Percentiles rank a stretch among this genome's conserved stretches.
These are phyloP conservation scores for Microdon myrmicae DNA, from an alignment of 2,888 invertebrate species.

Conservation along the genomic window DNA sequence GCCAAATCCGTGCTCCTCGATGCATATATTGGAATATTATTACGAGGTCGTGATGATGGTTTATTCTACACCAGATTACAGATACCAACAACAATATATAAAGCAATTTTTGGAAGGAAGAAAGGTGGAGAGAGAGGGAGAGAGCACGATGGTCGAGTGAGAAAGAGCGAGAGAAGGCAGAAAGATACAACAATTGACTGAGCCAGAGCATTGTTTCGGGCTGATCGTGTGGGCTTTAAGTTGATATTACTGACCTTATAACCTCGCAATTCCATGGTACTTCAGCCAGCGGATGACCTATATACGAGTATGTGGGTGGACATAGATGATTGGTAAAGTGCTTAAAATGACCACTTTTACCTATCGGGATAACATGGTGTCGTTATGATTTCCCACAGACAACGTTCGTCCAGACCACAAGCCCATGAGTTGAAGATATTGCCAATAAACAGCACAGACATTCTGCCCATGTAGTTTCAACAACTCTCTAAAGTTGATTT, in stretches of 20 bases:
- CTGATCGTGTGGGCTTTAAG: conserved; percentile 38
- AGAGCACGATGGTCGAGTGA: conserved; percentile 28
- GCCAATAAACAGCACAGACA: too few species aligned
- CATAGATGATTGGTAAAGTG: too few species aligned
- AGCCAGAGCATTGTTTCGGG: conserved; percentile 16
- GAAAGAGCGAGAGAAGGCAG: too few species aligned
- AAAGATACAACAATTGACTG: conserved; percentile 29
- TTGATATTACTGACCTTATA: conserved; percentile 42
- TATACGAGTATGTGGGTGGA: conserved; percentile 20
- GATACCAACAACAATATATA: conserved; percentile 39
- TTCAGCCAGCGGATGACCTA: conserved; percentile 36
- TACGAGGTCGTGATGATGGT: conserved; percentile 52
- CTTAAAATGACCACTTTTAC: too few species aligned
- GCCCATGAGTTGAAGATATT: too few species aligned
- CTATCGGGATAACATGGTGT: background rate
- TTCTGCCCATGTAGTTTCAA: too few species aligned
- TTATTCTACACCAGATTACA: conserved; percentile 27
- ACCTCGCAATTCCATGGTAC: conserved; percentile 34
- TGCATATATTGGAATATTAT: conserved; percentile 50
- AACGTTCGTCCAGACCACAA: too few species aligned
- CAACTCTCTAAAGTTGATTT: too few species aligned
- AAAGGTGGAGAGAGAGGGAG: too few species aligned
- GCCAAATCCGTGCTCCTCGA: conserved; percentile 11
- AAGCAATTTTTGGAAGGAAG: conserved; percentile 48
- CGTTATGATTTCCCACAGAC: too few species aligned